Evolutionary conservation across 2,888 invertebrate species (phyloP), one percentile per base, ranked within the genome.

Genomic region (Orthosia gothica): DNA sequence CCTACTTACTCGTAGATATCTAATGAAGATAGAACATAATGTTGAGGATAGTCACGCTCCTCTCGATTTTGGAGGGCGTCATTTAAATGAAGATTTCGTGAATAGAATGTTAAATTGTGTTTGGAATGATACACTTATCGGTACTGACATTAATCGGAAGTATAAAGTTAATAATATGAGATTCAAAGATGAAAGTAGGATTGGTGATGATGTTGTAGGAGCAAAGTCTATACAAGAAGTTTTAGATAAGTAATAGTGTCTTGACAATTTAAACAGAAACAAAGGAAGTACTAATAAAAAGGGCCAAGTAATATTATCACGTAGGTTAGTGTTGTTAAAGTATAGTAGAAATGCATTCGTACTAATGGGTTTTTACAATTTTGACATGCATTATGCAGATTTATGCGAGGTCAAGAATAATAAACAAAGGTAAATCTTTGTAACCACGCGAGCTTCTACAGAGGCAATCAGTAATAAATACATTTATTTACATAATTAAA

Each of bases 401-500:
- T 81, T 72, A 82, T 82, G 62, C 66, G 32, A 78, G 40, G 50
- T 72, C 64, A 82, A 82, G 72, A 61, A 82, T 40, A 52, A 32
- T 57, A 66, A 66, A 70, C 45, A 63, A 71, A 49, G 64, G 40
- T 7, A 77, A 80, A 76, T 65, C 68, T 65, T 49, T 45, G 58
- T 55, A 3, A 59, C 70, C 83, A 67, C 76, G 76, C 70, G 7
- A 79, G 52, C 80, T 65, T 70, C 57, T 50, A 68, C 76, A 82
- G 80, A 66, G 82, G 84, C 69, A 59, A 71, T 79, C 68, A 66
- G 63, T 74, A 80, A 81, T 79, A 62, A 81, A 81, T 64, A 77
- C 65, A 68, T 68, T 64, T 66, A 71, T 77, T 69, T 69, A 83
- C 65, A 75, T 79, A 86, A 79, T 84, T 73, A 83, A 74, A 74